Evolutionary conservation across 1,140 invertebrate species (phyloP).

Genomic region (Drosophila sulfurigaster): DNA sequence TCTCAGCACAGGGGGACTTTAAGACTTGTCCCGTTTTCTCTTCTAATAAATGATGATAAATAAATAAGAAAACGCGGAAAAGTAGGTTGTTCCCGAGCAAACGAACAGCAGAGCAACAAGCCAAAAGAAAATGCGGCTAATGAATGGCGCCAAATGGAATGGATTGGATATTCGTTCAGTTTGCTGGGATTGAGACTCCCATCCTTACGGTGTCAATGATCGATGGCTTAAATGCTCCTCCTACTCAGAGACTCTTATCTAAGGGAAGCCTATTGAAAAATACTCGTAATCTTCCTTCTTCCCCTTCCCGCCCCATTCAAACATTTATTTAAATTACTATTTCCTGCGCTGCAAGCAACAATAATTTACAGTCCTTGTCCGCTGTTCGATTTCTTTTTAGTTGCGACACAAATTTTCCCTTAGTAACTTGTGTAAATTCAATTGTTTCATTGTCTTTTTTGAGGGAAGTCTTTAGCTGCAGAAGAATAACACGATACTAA

Average conservation of each 20-base stretch:
- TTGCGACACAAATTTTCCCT: too few relatives aligned
- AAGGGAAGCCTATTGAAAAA: not conserved
- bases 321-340: conserved; percentile 36
- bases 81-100: conserved; percentile 45
- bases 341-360: conserved; percentile 3
- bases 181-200: not conserved
- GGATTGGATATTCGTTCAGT: conserved; percentile 17
- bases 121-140: conserved; percentile 44
- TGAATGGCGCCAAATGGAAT: conserved; percentile 50
- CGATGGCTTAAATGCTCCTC: conserved; percentile 23
- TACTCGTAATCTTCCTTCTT: not conserved
- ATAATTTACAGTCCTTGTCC: conserved; percentile 7
- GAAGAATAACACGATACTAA: too few relatives aligned
- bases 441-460: too few relatives aligned
- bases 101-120: conserved; percentile 27
- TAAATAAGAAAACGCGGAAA: conserved; percentile 68
- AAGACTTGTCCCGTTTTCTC: conserved; percentile 52
- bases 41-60: conserved; percentile 80
- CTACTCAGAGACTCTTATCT: not conserved
- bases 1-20: conserved; percentile 5
- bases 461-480: too few relatives aligned
- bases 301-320: not conserved
- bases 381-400: not conserved
- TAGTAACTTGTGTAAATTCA: too few relatives aligned
- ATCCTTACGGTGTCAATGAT: conserved; percentile 31